These are phyloP conservation scores for Stenopsyche tienmushanensis DNA, from an alignment of 1,140 invertebrate species.

Conservation along the genomic window DNA sequence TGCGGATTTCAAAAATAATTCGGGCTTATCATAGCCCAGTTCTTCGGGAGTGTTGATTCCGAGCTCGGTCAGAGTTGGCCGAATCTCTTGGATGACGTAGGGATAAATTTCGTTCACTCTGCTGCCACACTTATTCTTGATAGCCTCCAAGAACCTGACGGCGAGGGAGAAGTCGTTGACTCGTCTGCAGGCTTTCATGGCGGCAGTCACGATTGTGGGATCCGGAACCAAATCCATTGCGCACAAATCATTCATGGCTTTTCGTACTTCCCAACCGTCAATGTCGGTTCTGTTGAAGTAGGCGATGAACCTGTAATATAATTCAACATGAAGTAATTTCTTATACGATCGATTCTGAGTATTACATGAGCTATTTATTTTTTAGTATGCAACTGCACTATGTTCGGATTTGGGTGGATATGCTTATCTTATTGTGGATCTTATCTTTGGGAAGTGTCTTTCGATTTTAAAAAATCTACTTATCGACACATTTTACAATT, in stretches of 20 bases:
- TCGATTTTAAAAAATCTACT: too few relatives aligned
- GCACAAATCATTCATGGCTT: slow-evolving; percentile 79
- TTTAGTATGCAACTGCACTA: too few relatives aligned
- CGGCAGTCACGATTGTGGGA: slow-evolving; percentile 88
- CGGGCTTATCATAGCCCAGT: slow-evolving; percentile 96
- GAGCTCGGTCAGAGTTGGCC: slow-evolving; percentile 88
- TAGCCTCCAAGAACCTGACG: slow-evolving; percentile 87
- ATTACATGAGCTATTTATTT: too few relatives aligned
- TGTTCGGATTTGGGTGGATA: too few relatives aligned
- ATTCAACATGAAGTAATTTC: neutral
- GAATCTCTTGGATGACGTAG: slow-evolving; percentile 90
- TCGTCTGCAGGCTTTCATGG: slow-evolving; percentile 87
- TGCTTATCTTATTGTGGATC: too few relatives aligned
- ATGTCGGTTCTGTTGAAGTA: slow-evolving; percentile 90
- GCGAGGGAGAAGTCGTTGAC: slow-evolving; percentile 93
- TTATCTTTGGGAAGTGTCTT: too few relatives aligned
- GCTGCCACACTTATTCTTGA: slow-evolving; percentile 88
- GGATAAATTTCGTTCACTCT: slow-evolving; percentile 82
- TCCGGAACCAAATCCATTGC: slow-evolving; percentile 94
- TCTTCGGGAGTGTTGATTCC: slow-evolving; percentile 94
- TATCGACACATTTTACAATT: too few relatives aligned
- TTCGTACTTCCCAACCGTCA: slow-evolving; percentile 95
- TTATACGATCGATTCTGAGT: too few relatives aligned
- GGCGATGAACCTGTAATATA: slow-evolving; percentile 66
- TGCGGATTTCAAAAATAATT: slow-evolving; percentile 78